Conservation (phyloP, 1,140 invertebrate genomes). For the Hestina assimilis region DNA sequence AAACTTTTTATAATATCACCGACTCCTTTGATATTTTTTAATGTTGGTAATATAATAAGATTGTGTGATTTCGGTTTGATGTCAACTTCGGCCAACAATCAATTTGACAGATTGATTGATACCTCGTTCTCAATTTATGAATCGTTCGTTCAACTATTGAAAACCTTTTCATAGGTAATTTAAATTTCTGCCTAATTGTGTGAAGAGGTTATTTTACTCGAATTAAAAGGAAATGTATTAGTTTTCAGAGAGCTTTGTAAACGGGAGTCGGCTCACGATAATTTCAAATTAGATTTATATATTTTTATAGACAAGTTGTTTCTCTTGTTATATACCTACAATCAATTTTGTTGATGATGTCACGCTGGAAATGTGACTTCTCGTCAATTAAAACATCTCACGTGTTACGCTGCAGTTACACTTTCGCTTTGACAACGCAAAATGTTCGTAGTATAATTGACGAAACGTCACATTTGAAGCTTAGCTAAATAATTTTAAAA, state of each 20-base stretch:
- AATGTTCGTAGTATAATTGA: background rate
- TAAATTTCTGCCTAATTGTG: slow-evolving; percentile 18
- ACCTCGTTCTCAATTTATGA: too few species aligned
- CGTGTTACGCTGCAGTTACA: background rate
- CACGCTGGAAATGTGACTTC: slow-evolving; percentile 17
- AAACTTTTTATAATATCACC: slow-evolving; percentile 43
- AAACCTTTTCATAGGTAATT: too few species aligned
- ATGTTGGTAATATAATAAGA: slow-evolving; percentile 2
- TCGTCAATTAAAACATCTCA: background rate
- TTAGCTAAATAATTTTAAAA: slow-evolving; percentile 14
- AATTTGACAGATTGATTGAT: too few species aligned
- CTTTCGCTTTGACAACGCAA: background rate
- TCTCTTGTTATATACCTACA: slow-evolving; percentile 50
- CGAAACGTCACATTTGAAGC: slow-evolving; percentile 19
- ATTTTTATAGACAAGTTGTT: slow-evolving; percentile 73
- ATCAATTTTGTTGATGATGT: slow-evolving; percentile 47
- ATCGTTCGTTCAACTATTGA: too few species aligned
- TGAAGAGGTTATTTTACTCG: background rate
- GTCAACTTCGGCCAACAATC: too few species aligned
- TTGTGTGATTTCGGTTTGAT: too few species aligned
- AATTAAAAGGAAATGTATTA: background rate
- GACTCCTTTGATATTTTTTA: slow-evolving; percentile 31
- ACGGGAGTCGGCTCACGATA: slow-evolving; percentile 47
- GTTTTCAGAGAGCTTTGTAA: background rate
- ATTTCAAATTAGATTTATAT: slow-evolving; percentile 75